These are phyloP conservation scores for Drosophila birchii DNA, from an alignment of 2,888 invertebrate species.

Conservation along the genomic window DNA sequence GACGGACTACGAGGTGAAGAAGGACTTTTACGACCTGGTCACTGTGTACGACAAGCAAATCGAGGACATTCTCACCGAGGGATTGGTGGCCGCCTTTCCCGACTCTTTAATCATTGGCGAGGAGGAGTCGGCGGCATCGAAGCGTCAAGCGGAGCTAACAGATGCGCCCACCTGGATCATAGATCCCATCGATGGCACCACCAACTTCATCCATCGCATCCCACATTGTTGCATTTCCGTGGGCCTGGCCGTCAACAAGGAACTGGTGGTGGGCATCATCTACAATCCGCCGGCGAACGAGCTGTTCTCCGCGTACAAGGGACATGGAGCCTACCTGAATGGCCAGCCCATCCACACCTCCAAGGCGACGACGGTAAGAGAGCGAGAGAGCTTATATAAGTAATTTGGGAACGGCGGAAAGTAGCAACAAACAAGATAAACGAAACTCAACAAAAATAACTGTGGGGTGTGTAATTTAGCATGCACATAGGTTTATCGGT, in stretches of 20 bases:
- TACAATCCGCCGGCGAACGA: constrained; percentile 91
- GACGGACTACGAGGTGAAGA: constrained; percentile 85
- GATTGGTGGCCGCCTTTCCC: constrained; percentile 87
- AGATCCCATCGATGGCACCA: constrained; percentile 95
- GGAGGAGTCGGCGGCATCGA: constrained; percentile 86
- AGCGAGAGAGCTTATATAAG: constrained; percentile 57
- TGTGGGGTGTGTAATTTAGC: constrained; percentile 28
- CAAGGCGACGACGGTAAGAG: constrained; percentile 79
- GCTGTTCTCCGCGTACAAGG: constrained; percentile 89
- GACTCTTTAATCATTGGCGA: constrained; percentile 92
- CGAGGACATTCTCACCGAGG: constrained; percentile 89
- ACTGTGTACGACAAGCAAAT: constrained; percentile 92
- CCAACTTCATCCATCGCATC: constrained; percentile 91
- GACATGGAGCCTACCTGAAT: constrained; percentile 91
- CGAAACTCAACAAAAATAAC: constrained; percentile 30
- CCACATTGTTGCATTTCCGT: constrained; percentile 90
- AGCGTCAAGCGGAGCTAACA: constrained; percentile 86
- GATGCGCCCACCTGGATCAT: constrained; percentile 94
- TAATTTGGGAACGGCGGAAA: constrained; percentile 22
- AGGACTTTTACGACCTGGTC: constrained; percentile 89
- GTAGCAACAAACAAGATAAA: constrained; percentile 34
- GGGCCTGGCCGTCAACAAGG: constrained; percentile 87
- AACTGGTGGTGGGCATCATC: constrained; percentile 89
- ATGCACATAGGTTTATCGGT: constrained; percentile 4
- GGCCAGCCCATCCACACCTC: constrained; percentile 86